Evolutionary conservation across 1,140 invertebrate species (phyloP).

Genomic region (Antheraea pernyi): DNA sequence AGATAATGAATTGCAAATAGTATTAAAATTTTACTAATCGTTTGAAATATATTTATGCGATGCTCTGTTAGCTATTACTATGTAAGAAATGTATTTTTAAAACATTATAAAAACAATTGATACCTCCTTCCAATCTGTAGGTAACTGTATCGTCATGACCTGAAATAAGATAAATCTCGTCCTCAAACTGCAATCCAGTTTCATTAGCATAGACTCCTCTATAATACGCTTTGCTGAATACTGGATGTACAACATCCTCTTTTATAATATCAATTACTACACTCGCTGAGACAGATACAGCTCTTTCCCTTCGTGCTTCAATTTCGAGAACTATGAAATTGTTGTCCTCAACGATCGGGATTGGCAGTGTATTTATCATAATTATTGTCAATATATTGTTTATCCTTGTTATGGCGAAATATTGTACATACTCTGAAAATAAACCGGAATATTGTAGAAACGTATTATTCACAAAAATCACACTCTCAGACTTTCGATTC

Average conservation of each 20-base stretch:
- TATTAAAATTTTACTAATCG: too few species aligned
- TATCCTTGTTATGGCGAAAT: constrained; percentile 29
- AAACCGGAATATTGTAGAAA: too few species aligned
- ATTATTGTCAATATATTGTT: constrained; percentile 33
- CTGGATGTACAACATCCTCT: constrained; percentile 26
- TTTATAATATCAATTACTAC: constrained; percentile 41
- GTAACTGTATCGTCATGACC: constrained; percentile 45
- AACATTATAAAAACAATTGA: not conserved
- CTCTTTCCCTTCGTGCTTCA: constrained; percentile 39
- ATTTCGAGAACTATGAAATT: constrained; percentile 44
- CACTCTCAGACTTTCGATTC: too few species aligned
- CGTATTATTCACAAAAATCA: too few species aligned
- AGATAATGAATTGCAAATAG: too few species aligned
- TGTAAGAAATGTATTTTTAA: too few species aligned
- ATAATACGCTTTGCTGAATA: constrained; percentile 46
- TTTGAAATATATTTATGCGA: too few species aligned
- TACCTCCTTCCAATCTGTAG: constrained; percentile 50
- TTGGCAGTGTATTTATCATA: constrained; percentile 22
- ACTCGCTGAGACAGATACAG: constrained; percentile 34
- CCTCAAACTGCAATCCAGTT: constrained; percentile 33
- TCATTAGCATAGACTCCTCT: constrained; percentile 35
- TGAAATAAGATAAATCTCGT: constrained; percentile 30
- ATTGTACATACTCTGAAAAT: constrained; percentile 34
- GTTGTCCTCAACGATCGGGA: constrained; percentile 31
- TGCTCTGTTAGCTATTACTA: too few species aligned